A percentile compares a stretch with the other conserved stretches of the same genome.
These are phyloP conservation scores for Cosmia trapezina DNA, from an alignment of 2,888 invertebrate species.

Conservation along the genomic window DNA sequence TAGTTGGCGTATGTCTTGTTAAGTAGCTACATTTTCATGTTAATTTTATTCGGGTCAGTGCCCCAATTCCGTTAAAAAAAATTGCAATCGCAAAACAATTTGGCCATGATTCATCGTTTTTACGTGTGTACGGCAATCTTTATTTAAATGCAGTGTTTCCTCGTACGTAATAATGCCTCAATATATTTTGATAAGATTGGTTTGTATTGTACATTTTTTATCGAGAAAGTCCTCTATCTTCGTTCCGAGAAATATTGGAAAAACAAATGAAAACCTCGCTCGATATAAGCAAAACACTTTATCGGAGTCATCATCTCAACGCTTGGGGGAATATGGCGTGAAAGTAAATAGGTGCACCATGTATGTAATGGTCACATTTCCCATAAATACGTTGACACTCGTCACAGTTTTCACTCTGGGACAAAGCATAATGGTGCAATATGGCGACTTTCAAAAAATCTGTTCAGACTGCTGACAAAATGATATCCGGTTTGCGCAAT, in stretches of 20 bases:
- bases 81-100: conserved; percentile 39
- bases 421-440: conserved; percentile 63
- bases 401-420: conserved; percentile 59
- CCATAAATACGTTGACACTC: conserved; percentile 55
- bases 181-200: conserved; percentile 41
- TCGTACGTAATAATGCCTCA: conserved; percentile 36
- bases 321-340: conserved; percentile 54
- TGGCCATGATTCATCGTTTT: conserved; percentile 59
- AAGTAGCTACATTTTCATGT: conserved; percentile 34
- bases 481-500: conserved; percentile 83
- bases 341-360: conserved; percentile 58
- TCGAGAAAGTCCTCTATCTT: conserved; percentile 23
- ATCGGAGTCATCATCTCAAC: conserved; percentile 51
- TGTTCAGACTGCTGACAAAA: conserved; percentile 62
- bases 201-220: conserved; percentile 35
- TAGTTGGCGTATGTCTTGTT: conserved; percentile 46
- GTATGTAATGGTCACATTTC: conserved; percentile 55
- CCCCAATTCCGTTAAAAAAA: conserved; percentile 66
- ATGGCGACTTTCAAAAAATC: conserved; percentile 69
- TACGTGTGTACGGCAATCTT: conserved; percentile 27
- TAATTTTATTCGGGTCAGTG: conserved; percentile 65
- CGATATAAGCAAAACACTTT: conserved; percentile 38
- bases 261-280: conserved; percentile 37
- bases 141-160: conserved; percentile 34
- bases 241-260: conserved; percentile 37